phyloP scores from a whole-genome alignment of 1,140 invertebrate genomes.

The Pentalonia nigronervosa region DNA sequence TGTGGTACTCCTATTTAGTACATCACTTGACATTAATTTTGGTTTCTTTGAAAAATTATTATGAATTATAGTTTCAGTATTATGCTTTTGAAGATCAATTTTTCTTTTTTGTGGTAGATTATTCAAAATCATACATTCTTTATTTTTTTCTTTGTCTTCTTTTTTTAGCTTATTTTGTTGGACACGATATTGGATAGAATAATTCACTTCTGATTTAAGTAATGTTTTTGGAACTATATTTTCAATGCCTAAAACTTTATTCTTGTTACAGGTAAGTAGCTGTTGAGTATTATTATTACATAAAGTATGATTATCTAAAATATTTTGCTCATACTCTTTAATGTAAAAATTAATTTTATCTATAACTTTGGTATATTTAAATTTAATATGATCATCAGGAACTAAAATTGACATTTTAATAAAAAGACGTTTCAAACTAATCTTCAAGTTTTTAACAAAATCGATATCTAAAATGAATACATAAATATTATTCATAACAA shows the following conservation, averaged over 20 bases:
- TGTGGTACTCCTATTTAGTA: background rate
- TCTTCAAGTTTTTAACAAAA: background rate
- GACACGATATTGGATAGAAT: background rate
- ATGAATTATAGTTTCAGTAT: background rate
- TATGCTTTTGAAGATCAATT: background rate
- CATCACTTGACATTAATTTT: background rate
- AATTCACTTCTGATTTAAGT: background rate
- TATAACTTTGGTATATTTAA: background rate
- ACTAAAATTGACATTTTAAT: background rate
- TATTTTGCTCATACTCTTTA: background rate
- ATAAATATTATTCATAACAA: background rate
- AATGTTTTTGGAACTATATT: background rate
- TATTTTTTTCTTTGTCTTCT: background rate
- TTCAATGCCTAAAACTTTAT: background rate
- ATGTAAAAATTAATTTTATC: background rate
- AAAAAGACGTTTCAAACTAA: background rate
- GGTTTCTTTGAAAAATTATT: background rate
- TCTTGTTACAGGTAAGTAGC: background rate
- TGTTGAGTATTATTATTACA: background rate
- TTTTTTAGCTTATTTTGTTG: background rate
- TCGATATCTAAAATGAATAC: constrained; percentile 33
- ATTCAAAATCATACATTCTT: background rate
- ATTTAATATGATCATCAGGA: background rate
- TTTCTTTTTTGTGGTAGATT: background rate
- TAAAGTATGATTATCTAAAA: background rate